Conservation (phyloP, 2,888 invertebrate genomes). For the Strigamia crassipes region DNA sequence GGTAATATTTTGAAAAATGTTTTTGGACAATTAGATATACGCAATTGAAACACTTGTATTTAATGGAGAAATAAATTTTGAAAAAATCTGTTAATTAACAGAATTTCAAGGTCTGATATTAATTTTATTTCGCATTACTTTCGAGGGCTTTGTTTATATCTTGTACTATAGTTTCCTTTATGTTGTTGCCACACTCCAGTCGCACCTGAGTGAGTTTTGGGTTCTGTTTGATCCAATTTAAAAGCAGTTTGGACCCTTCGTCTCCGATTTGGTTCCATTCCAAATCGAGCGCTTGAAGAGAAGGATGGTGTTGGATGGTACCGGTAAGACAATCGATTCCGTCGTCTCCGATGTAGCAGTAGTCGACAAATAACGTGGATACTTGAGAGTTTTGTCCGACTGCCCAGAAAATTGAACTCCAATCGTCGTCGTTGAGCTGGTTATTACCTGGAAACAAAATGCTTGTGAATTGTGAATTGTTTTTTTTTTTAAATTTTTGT, state of each 20-base stretch:
- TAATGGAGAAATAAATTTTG: slow-evolving; percentile 21
- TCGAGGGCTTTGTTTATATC: slow-evolving; percentile 13
- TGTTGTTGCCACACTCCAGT: slow-evolving; percentile 13
- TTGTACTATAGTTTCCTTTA: slow-evolving; percentile 21
- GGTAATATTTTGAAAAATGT: background rate
- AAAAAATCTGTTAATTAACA: slow-evolving; percentile 1
- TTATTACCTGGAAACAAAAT: slow-evolving; percentile 14
- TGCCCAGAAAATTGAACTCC: slow-evolving; percentile 45
- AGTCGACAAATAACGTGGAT: slow-evolving; percentile 8
- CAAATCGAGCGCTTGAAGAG: slow-evolving; percentile 12
- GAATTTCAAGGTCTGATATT: background rate
- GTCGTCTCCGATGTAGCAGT: slow-evolving; percentile 43
- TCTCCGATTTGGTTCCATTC: slow-evolving; percentile 44
- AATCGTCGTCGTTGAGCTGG: slow-evolving; percentile 36
- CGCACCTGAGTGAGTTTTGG: background rate
- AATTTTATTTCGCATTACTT: slow-evolving; percentile 4
- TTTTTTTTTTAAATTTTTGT: too few relatives aligned
- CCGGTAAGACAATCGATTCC: slow-evolving; percentile 17
- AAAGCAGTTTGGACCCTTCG: background rate
- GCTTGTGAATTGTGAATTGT: too few relatives aligned
- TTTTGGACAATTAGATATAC: background rate
- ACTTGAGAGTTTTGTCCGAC: slow-evolving; percentile 36
- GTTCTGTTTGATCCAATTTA: slow-evolving; percentile 23
- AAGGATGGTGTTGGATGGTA: background rate
- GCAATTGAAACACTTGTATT: background rate